These are phyloP conservation scores for Hestina assimilis DNA, from an alignment of 1,140 invertebrate species.

Conservation along the genomic window DNA sequence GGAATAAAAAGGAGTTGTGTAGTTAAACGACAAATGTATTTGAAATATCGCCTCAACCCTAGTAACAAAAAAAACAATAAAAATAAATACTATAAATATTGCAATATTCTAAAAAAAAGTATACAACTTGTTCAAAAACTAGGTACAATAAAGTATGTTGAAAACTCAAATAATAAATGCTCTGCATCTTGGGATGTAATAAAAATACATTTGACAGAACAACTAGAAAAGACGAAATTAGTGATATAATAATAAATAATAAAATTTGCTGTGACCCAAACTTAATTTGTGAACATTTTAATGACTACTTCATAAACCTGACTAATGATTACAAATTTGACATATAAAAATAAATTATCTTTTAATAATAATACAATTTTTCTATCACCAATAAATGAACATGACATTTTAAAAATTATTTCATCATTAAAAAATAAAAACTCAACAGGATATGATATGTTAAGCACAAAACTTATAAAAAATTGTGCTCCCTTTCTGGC, in stretches of 20 bases:
- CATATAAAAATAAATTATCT: neutral
- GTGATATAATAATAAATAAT: neutral
- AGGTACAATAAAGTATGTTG: constrained; percentile 8
- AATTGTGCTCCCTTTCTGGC: neutral
- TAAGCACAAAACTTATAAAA: constrained; percentile 11
- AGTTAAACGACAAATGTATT: constrained; percentile 8
- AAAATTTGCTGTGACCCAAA: neutral
- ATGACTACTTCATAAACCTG: constrained; percentile 10
- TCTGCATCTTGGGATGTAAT: constrained; percentile 22
- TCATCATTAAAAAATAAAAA: constrained; percentile 7
- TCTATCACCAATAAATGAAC: constrained; percentile 2
- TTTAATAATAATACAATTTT: constrained; percentile 2
- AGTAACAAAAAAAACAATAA: constrained; percentile 10
- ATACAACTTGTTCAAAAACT: constrained; percentile 18
- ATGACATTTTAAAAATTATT: neutral
- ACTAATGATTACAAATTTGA: neutral
- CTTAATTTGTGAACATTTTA: constrained; percentile 4
- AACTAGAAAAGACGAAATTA: constrained; percentile 4
- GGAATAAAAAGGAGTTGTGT: constrained; percentile 11
- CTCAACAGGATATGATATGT: constrained; percentile 2
- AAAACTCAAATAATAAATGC: constrained; percentile 18
- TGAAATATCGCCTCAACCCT: constrained; percentile 13
- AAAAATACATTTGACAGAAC: neutral
- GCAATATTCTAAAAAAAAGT: constrained; percentile 28
- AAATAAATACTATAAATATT: constrained; percentile 18